Evolutionary conservation across 2,113 vertebrate species (phyloP), one percentile per base, ranked within the genome.

Genomic region (Alethe diademata): DNA sequence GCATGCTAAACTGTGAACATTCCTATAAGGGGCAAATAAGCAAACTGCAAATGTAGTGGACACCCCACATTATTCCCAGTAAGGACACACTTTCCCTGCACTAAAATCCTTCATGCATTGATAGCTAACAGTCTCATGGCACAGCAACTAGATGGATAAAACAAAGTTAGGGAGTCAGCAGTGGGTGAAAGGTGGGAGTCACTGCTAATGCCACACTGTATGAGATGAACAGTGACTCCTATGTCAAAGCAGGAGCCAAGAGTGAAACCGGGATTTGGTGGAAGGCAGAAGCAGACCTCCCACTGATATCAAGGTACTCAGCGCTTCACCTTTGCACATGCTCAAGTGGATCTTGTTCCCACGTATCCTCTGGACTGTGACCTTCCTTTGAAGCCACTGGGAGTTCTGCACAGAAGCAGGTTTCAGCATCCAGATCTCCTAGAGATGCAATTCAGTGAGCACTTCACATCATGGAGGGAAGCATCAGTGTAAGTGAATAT

Each of bases 251-350:
- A 64, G 42, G n/a, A 90, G 47, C 25, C 88, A 53, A 57, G 58
- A 51, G 9, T 61, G 53, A 80, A 74, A 75, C 19, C 47, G 22
- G 12, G 9, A 6, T 29, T 35, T 2, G 2, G 62, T 0, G 0
- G 40, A 69, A 76, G 45, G 43, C 42, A 78, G 61, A 62, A 42
- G 73, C 1, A 56, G 31, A 75, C 36, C 18, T 86, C 31, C 33
- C 48, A 7, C 35, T 40, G 51, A 35, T 47, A 69, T 38, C 61
- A n/a, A 29, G 26, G 31, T 14, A 42, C 31, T 35, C 33, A 75
- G 57, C 4, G 4, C 35, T 62, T 48, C 36, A 43, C 9, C 38
- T 31, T 53, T 57, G 64, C 36, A 43, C 61, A 45, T 45, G 54
- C 58, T 50, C 40, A 22, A 48, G 43, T 8, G 35, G 15, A 33